Base-by-base conservation (phyloP, 2,797 vertebrate genomes). In the Anguilla anguilla region DNA sequence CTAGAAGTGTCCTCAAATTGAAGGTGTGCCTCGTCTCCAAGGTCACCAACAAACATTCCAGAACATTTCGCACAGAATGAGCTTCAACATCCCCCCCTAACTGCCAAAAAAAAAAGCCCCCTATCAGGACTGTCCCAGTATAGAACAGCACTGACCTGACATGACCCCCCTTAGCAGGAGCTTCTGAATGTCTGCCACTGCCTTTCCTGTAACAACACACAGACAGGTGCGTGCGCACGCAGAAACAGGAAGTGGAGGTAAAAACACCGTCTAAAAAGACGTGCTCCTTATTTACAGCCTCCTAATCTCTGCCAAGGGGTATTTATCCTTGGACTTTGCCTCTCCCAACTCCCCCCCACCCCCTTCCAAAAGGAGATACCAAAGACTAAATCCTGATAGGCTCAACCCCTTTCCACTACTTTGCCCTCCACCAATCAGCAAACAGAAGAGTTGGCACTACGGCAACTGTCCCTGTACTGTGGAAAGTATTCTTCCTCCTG, bases 361-460 rank as follows among this genome's bases (percentile, higher is more conserved):
- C 25, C 61, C 67, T 7, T 4, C 49, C 13, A 5, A 57, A 79
- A 61, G 67, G 39, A 69, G 15, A 46, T 51, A 39, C 11, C 35
- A 3, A 84, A 72, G 72, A 86, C 28, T 43, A 22, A 53, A 83
- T 53, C 35, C 17, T 31, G 77, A 83, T 83, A 86, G 88, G 88
- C 17, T 53, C 69, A 39, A 79, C 3, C 5, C 7, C 28, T 35
- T 79, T 57, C n/a, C 28, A 11, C 28, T 17, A 22, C 82, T 39
- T 86, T 3, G 39, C 3, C 57, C 84, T 86, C 49, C 55, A 31
- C 87, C 84, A 79, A 88, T 88, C 28, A 82, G 84, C 84, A 72
- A 15, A 7, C 84, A 22, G n/a, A 39, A 64, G 17, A 61, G 85
- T 25, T 81, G 39, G 59, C 35, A 31, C 84, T 19, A 57, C 19